Percentiles rank a stretch among this genome's conserved stretches.
phyloP scores from a whole-genome alignment of 2,888 invertebrate species.

The Agapostemon virescens region DNA sequence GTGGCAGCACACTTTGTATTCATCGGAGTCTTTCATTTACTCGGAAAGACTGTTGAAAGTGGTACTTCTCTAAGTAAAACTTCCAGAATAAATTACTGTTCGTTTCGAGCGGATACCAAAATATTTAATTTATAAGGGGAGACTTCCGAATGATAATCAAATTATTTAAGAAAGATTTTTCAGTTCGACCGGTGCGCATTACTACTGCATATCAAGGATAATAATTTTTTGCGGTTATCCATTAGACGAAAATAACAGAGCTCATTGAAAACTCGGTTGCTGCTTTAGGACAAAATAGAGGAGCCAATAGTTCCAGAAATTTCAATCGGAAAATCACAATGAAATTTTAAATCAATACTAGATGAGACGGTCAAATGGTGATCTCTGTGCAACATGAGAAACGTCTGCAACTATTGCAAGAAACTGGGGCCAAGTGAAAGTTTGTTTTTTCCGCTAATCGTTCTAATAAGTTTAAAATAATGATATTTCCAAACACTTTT shows the following conservation, averaged over 20 bases:
- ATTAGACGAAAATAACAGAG: not conserved
- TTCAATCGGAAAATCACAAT: not conserved
- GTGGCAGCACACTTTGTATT: not conserved
- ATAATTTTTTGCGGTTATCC: not conserved
- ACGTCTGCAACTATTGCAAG: not conserved
- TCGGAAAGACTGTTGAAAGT: slow-evolving; percentile 11
- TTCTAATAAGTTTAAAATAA: not conserved
- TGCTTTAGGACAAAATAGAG: not conserved
- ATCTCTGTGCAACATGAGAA: not conserved
- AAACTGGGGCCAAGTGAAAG: not conserved
- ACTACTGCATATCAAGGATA: not conserved
- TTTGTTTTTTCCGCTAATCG: not conserved
- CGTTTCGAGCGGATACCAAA: not conserved
- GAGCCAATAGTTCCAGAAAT: not conserved
- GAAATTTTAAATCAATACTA: not conserved
- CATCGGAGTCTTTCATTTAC: slow-evolving; percentile 11
- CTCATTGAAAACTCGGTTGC: not conserved
- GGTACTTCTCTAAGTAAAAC: not conserved
- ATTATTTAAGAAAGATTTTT: not conserved
- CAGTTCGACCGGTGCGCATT: not conserved
- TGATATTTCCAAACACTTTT: too few species aligned
- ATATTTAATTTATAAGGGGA: slow-evolving; percentile 2
- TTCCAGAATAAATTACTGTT: slow-evolving; percentile 3
- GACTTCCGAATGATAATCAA: not conserved
- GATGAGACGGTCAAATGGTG: not conserved